A percentile compares a stretch with the other conserved stretches of the same genome.
Evolutionary conservation across 2,113 vertebrate genomes (phyloP).

Genomic region (Gnathonemus longibarbis): DNA sequence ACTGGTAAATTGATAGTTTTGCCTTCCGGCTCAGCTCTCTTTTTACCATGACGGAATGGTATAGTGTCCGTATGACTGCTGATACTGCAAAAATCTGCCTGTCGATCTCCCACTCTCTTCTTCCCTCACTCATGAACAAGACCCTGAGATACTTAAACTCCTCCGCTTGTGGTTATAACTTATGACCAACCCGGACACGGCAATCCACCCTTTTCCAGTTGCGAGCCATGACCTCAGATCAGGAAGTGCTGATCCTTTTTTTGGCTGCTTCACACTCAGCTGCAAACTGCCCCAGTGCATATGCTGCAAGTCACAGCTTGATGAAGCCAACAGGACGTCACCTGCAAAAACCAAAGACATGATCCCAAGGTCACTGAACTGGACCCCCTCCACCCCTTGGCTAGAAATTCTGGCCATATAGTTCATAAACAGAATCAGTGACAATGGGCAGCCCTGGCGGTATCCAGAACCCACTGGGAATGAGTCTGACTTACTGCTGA

Average conservation of each 20-base stretch:
- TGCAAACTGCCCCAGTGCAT: background rate
- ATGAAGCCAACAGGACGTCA: background rate
- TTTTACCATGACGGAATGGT: background rate
- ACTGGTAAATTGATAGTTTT: background rate
- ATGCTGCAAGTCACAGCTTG: background rate
- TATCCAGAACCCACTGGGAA: background rate
- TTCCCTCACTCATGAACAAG: background rate
- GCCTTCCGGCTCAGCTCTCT: background rate
- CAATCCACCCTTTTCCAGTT: background rate
- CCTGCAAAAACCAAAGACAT: background rate
- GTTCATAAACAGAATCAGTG: background rate
- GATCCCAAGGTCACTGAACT: background rate
- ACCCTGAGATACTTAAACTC: background rate
- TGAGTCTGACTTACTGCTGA: background rate
- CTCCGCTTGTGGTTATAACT: background rate
- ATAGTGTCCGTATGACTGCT: background rate
- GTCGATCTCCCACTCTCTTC: background rate
- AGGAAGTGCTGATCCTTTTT: background rate
- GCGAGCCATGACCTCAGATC: background rate
- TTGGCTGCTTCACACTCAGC: background rate
- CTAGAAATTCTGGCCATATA: background rate
- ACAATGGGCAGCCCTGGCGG: background rate
- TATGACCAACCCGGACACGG: background rate
- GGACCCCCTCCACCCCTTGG: background rate
- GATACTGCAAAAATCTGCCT: background rate